Base-by-base conservation (phyloP, 2,888 invertebrate species). In the Hartigia nigra region DNA sequence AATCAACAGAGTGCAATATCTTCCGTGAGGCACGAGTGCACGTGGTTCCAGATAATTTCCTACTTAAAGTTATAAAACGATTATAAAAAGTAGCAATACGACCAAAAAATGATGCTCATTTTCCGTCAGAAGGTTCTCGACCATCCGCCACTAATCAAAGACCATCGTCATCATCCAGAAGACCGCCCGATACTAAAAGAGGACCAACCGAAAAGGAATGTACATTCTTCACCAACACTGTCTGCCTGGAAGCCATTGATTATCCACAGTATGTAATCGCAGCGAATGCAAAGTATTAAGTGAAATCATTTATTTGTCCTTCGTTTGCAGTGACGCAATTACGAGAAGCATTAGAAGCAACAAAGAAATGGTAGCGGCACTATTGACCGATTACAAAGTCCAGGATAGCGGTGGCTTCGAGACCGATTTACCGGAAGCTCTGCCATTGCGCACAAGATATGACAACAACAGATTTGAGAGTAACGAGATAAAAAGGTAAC, bases 191-290 rank as follows among this genome's bases (percentile, higher is more conserved):
- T 87, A 78, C 91, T 85, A 85, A 87, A 79, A 87, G 88, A 74
- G 86, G 86, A 74, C 90, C 91, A 4, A 87, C 92, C 12, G 89
- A 90, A 78, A 84, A 90, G 86, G 88, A 93, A 76, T 95, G 95
- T 87, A 95, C 95, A 86, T 93, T 95, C 82, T 95, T 96, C 86
- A 94, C 95, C 4, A 95, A 95, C 85, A 95, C 94, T 3, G 92
- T 97, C 86, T 97, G 96, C 88, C 92, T 96, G 77, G 94, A 95
- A 82, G 93, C 95, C 34, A 93, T 94, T 12, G 95, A 96, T 88
- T 97, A 97, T 92, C 97, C 97, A 37, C 94, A 94, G 96, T 96
- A 92, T 94, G 95, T 93, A 79, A 55, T 55, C 23, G 23, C 55
- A 55, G 2, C 9, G 23, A 55, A 23, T 0, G 5, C 23, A 9